phyloP scores from a whole-genome alignment of 2,888 invertebrate species.

The Carterocephalus palaemon region DNA sequence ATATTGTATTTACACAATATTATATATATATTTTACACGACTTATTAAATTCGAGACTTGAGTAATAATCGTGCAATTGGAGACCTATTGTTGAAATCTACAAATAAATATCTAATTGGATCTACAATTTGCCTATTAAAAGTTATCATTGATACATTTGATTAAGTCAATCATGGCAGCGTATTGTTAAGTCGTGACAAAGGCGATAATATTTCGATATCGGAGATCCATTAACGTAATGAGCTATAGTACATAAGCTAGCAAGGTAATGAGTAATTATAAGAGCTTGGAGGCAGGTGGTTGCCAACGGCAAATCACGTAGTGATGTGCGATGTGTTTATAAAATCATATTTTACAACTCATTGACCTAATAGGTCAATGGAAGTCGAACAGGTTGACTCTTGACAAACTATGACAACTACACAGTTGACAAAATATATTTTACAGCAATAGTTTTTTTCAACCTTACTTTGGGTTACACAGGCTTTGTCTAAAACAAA shows the following conservation, averaged over 20 bases:
- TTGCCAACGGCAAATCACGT: slow-evolving; percentile 38
- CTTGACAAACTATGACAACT: too few relatives aligned
- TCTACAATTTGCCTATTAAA: slow-evolving; percentile 8
- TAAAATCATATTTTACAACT: too few relatives aligned
- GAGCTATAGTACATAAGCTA: too few relatives aligned
- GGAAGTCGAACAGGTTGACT: too few relatives aligned
- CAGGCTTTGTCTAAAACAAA: too few relatives aligned
- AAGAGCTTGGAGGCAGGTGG: slow-evolving; percentile 46
- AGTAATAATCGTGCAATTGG: neutral
- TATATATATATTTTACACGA: too few relatives aligned
- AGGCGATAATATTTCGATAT: slow-evolving; percentile 49
- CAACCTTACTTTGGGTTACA: too few relatives aligned
- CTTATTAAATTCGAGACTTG: too few relatives aligned
- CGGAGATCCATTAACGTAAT: slow-evolving; percentile 63
- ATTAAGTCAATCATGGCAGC: slow-evolving; percentile 21
- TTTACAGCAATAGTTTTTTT: too few relatives aligned
- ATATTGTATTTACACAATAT: too few relatives aligned
- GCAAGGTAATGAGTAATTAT: slow-evolving; percentile 70
- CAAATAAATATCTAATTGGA: slow-evolving; percentile 17
- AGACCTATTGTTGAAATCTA: neutral
- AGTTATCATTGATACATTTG: slow-evolving; percentile 19
- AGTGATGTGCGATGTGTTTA: slow-evolving; percentile 3
- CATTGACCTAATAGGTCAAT: too few relatives aligned
- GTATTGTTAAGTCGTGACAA: slow-evolving; percentile 54
- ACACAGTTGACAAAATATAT: too few relatives aligned